phyloP scores from a whole-genome alignment of 2,888 invertebrate species.

The Perizoma affinitatum region DNA sequence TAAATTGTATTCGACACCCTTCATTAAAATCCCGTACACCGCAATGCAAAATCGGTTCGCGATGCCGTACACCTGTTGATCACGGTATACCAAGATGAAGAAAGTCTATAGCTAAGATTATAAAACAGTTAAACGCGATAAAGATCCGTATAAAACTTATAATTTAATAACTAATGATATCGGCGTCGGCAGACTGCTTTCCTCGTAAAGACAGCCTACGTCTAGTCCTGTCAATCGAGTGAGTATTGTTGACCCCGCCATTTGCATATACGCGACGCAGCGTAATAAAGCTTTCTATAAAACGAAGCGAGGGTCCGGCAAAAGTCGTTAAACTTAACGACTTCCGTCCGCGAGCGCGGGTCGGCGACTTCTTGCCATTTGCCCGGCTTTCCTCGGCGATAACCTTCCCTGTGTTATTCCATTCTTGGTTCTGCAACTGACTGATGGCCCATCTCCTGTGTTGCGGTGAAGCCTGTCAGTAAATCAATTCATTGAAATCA shows the following conservation, averaged over 20 bases:
- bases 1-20: no score
- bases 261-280: conserved; percentile 46
- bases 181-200: conserved; percentile 20
- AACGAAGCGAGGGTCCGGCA: conserved; percentile 53
- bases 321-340: conserved; percentile 61
- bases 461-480: no score
- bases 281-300: conserved; percentile 64
- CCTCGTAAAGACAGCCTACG: background rate
- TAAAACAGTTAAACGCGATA: no score
- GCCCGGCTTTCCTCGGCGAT: conserved; percentile 36
- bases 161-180: no score
- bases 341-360: conserved; percentile 52
- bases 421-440: background rate
- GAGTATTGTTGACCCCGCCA: conserved; percentile 49
- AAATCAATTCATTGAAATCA: no score
- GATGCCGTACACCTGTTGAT: no score
- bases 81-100: no score
- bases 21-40: no score
- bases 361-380: conserved; percentile 37
- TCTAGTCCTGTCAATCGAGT: conserved; percentile 19
- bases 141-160: no score
- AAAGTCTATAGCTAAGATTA: no score
- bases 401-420: conserved; percentile 9
- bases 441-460: no score
- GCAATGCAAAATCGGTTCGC: no score